phyloP scores from a whole-genome alignment of 2,797 vertebrate species.

The Platyrinchus mystaceus region DNA sequence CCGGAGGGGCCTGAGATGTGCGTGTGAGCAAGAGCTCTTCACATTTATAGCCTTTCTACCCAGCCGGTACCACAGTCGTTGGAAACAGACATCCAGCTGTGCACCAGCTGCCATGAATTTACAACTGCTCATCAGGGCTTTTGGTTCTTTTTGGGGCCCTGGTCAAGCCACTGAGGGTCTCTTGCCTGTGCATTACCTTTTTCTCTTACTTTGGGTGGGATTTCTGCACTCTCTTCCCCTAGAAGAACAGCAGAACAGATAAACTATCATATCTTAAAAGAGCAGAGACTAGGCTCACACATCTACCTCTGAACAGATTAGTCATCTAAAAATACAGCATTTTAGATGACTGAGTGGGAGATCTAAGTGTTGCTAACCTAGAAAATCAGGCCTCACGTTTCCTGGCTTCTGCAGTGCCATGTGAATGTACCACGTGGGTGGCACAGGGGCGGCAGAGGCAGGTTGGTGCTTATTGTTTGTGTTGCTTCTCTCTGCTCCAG shows the following conservation, averaged over 20 bases:
- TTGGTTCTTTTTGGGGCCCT: background rate
- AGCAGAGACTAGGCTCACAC: background rate
- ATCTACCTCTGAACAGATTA: constrained; percentile 49
- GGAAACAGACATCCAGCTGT: background rate
- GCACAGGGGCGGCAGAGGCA: background rate
- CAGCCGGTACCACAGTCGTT: background rate
- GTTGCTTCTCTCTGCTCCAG: constrained; percentile 49
- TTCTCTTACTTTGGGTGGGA: background rate
- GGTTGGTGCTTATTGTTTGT: background rate
- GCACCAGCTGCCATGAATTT: background rate
- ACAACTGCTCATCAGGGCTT: background rate
- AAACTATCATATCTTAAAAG: background rate
- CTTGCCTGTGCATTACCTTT: background rate
- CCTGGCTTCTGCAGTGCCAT: background rate
- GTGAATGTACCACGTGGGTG: background rate
- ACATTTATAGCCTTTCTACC: background rate
- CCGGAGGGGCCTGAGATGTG: background rate
- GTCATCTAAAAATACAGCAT: constrained; percentile 60
- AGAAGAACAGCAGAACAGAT: background rate
- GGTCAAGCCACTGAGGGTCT: background rate
- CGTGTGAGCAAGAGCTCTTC: rapidly evolving
- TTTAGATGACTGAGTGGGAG: constrained; percentile 60
- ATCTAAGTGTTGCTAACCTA: constrained; percentile 53
- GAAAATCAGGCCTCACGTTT: constrained; percentile 42
- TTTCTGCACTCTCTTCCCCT: background rate